Percentiles rank a stretch among this genome's conserved stretches.
Evolutionary conservation across 2,888 invertebrate genomes (phyloP).

Genomic region (Sesia bembeciformis): DNA sequence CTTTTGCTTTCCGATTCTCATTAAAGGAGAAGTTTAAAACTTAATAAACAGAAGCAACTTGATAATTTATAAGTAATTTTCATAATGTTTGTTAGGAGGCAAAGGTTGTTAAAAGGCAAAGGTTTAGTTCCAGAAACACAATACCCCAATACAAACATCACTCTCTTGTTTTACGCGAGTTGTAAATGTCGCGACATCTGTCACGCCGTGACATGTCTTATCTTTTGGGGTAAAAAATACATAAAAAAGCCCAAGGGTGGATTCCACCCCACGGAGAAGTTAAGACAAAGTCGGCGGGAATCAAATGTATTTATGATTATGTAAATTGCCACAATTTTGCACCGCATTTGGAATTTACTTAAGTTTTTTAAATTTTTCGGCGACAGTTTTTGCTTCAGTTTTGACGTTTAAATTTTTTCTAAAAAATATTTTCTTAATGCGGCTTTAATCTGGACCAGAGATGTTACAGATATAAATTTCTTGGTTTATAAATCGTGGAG

Average conservation of each 20-base stretch:
- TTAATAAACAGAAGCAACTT: too few relatives aligned
- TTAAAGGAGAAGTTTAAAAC: too few relatives aligned
- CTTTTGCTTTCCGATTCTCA: too few relatives aligned
- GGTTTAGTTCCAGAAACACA: too few relatives aligned
- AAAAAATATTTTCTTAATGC: too few relatives aligned
- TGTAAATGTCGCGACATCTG: conserved; percentile 61
- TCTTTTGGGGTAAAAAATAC: conserved; percentile 50
- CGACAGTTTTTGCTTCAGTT: conserved; percentile 16
- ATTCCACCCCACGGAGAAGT: conserved; percentile 28
- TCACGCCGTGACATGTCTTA: conserved; percentile 63
- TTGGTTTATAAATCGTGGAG: too few relatives aligned
- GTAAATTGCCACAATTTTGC: conserved; percentile 60
- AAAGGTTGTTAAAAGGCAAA: too few relatives aligned
- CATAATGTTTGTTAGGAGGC: too few relatives aligned
- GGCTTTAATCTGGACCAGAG: too few relatives aligned
- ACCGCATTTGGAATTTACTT: conserved; percentile 41
- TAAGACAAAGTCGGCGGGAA: conserved; percentile 36
- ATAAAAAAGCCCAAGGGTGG: conserved; percentile 31
- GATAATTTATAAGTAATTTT: too few relatives aligned
- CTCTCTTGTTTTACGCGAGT: conserved; percentile 50
- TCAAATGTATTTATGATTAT: conserved; percentile 72
- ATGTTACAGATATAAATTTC: too few relatives aligned
- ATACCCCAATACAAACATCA: conserved; percentile 6
- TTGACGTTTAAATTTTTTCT: too few relatives aligned
- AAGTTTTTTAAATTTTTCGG: conserved; percentile 24